Evolutionary conservation across 2,888 invertebrate species (phyloP).

Genomic region (Anthrax anthrax): DNA sequence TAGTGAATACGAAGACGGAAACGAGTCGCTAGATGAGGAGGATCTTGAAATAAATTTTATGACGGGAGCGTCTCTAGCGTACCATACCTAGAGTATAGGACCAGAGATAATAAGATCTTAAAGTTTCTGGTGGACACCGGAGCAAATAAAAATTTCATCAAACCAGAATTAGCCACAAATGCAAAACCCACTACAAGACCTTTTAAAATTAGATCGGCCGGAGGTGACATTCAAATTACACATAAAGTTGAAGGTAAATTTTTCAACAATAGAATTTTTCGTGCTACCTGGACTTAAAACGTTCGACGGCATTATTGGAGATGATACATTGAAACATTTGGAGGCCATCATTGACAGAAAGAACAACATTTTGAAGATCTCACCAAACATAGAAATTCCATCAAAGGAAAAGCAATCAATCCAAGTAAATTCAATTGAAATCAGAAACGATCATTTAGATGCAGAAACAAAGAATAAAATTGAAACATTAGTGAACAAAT

Average conservation of each 20-base stretch:
- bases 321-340: background rate
- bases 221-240: background rate
- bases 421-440: background rate
- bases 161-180: background rate
- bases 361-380: background rate
- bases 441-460: background rate
- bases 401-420: background rate
- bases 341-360: background rate
- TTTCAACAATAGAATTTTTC: background rate
- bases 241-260: background rate
- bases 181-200: background rate
- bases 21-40: too few relatives aligned
- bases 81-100: too few relatives aligned
- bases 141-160: background rate
- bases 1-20: too few relatives aligned
- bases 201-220: background rate
- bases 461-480: background rate
- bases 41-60: too few relatives aligned
- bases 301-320: background rate
- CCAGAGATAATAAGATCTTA: too few relatives aligned
- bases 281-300: background rate
- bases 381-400: background rate
- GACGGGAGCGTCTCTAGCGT: too few relatives aligned
- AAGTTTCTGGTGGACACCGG: too few relatives aligned
- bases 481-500: background rate